A percentile compares a stretch with the other conserved stretches of the same genome.
Conservation (phyloP, 30 jellyfish, hydroid and myxozoan species). For the Aurelia sp. region DNA sequence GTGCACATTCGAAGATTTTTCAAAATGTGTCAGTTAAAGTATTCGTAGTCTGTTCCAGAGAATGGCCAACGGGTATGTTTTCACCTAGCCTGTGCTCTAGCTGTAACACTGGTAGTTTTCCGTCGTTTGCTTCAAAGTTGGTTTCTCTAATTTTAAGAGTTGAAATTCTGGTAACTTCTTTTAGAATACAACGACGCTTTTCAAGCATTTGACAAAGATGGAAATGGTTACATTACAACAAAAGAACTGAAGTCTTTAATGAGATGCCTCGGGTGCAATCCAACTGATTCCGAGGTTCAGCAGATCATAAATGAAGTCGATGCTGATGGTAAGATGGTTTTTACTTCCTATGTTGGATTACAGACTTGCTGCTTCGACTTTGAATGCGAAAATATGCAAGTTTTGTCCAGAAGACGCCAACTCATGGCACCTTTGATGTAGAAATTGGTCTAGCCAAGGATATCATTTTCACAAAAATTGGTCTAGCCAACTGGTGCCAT, state of each 20-base stretch:
- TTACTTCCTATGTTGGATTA: not conserved
- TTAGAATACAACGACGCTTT: conserved; percentile 95
- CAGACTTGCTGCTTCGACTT: too few relatives aligned
- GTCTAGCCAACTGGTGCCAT: too few relatives aligned
- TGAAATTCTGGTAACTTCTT: not conserved
- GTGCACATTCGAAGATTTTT: too few relatives aligned
- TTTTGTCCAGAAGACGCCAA: too few relatives aligned
- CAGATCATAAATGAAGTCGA: conserved; percentile 92
- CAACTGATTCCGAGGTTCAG: conserved; percentile 93
- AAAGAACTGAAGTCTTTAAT: conserved; percentile 85
- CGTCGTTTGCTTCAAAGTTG: not conserved
- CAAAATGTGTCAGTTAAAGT: too few relatives aligned
- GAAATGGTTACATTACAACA: conserved; percentile 91
- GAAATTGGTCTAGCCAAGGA: too few relatives aligned
- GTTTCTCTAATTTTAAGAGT: not conserved
- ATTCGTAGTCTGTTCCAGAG: too few relatives aligned
- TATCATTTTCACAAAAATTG: too few relatives aligned
- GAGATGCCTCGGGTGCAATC: conserved; percentile 96
- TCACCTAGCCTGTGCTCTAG: too few relatives aligned
- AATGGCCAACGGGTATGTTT: too few relatives aligned
- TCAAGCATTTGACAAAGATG: conserved; percentile 93
- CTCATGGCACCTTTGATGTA: too few relatives aligned
- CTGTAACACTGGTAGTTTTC: not conserved
- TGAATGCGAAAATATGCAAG: too few relatives aligned
- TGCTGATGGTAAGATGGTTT: conserved; percentile 79